These are phyloP conservation scores for Pogonocichla stellata DNA, from an alignment of 2,113 vertebrate species.

Conservation along the genomic window DNA sequence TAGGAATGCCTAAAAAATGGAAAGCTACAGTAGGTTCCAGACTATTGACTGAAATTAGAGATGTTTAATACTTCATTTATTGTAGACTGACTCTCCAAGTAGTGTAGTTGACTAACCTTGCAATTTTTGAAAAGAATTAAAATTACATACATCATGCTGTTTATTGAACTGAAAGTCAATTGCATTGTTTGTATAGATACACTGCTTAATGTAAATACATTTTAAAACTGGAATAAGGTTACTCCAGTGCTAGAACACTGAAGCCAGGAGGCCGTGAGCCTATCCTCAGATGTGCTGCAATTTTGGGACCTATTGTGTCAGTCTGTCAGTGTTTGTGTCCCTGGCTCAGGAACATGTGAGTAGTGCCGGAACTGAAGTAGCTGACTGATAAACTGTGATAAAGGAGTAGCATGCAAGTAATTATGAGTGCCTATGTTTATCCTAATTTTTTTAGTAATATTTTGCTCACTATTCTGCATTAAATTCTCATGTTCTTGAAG, in stretches of 20 bases:
- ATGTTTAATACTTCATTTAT: not conserved
- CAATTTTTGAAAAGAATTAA: not conserved
- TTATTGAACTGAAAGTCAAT: not conserved
- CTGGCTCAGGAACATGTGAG: not conserved
- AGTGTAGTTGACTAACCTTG: not conserved
- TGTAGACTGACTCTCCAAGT: not conserved
- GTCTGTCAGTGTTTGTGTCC: not conserved
- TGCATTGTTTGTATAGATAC: not conserved
- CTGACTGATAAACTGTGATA: not conserved
- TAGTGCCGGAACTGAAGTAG: not conserved
- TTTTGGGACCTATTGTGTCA: not conserved
- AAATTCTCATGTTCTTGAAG: not conserved
- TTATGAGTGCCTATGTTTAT: not conserved
- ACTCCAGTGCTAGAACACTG: not conserved
- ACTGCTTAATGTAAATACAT: not conserved
- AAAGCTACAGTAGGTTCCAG: not conserved
- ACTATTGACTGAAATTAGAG: not conserved
- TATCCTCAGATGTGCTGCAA: not conserved
- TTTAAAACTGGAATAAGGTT: not conserved
- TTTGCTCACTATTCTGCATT: not conserved
- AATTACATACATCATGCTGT: not conserved
- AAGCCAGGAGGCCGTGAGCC: not conserved
- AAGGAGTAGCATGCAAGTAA: not conserved
- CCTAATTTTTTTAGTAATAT: not conserved
- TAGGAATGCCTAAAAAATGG: conserved; percentile 2